Evolutionary conservation across 2,888 invertebrate genomes (phyloP), one percentile per base, ranked within the genome.

Genomic region (Trissoscelio sp.): DNA sequence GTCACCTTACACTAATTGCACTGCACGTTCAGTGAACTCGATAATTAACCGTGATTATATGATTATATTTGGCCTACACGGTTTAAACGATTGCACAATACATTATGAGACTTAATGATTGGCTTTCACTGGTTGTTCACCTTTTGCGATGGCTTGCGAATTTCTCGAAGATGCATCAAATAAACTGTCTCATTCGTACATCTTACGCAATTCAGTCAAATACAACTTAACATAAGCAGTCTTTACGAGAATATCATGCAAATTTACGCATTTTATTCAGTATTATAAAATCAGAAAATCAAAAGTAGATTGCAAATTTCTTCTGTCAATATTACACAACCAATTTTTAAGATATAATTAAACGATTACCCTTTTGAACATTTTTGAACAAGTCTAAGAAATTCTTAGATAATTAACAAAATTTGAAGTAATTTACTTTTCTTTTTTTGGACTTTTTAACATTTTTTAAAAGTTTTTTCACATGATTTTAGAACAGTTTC

Each of bases 71-170:
- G 70, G 72, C 72, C 72, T 79, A 58, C 62, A 69, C 46, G 70
- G 42, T 64, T 66, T 62, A 58, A 64, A 57, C 18, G 57, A 51
- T 79, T 72, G 24, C 72, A 28, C 44, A 79, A 72, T 39, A 18
- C 24, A 18, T 72, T 72, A 82, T 82, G 78, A 79, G 74, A 60
- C 42, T 64, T 74, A 82, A 89, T 88, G 88, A 88, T 88, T 88
- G 88, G 88, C 89, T 89, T 89, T 89, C 89, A 89, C 89, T 88
- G 87, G 86, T 87, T 79, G 79, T 79, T 89, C 89, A 89, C 89
- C 89, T 90, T 89, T 89, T 14, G 78, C 51, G 60, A 57, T 22
- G 57, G 39, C 31, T 18, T 66, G 67, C 53, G 14, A 66, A 79
- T 67, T 79, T 79, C 60, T 60, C 14, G 67, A 58, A 60, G 66